Conservation (phyloP, 2,113 vertebrate species). For the Rhegmatorhina hoffmannsi region DNA sequence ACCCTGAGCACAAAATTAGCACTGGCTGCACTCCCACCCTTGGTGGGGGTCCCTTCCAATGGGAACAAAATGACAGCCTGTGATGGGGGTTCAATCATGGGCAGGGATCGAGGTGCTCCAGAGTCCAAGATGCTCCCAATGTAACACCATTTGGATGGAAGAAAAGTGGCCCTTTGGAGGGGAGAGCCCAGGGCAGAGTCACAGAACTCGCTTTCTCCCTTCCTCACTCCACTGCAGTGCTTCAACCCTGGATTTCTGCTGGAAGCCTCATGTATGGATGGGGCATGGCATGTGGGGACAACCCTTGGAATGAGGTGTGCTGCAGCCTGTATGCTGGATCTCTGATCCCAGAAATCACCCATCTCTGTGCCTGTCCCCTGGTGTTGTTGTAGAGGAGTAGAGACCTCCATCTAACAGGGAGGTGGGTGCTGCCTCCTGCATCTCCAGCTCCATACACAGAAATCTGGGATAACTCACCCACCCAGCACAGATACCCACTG, state of each 20-base stretch:
- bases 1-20: not conserved
- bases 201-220: not conserved
- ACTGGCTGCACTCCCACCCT: not conserved
- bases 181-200: not conserved
- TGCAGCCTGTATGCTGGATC: not conserved
- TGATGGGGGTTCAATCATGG: rapidly evolving
- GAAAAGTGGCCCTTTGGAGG: not conserved
- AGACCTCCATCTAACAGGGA: rapidly evolving
- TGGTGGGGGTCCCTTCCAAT: not conserved
- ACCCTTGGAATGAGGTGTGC: not conserved
- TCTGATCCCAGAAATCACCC: not conserved
- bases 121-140: rapidly evolving
- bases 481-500: rapidly evolving
- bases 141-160: not conserved
- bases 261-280: rapidly evolving
- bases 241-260: rapidly evolving
- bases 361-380: rapidly evolving
- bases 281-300: rapidly evolving
- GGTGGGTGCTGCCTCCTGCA: not conserved
- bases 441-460: not conserved
- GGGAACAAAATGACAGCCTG: not conserved
- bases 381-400: not conserved
- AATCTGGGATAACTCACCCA: not conserved
- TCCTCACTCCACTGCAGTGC: rapidly evolving
- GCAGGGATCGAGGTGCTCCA: rapidly evolving